Base-by-base conservation (phyloP, 2,888 invertebrate species). In the Strigamia maritima region DNA sequence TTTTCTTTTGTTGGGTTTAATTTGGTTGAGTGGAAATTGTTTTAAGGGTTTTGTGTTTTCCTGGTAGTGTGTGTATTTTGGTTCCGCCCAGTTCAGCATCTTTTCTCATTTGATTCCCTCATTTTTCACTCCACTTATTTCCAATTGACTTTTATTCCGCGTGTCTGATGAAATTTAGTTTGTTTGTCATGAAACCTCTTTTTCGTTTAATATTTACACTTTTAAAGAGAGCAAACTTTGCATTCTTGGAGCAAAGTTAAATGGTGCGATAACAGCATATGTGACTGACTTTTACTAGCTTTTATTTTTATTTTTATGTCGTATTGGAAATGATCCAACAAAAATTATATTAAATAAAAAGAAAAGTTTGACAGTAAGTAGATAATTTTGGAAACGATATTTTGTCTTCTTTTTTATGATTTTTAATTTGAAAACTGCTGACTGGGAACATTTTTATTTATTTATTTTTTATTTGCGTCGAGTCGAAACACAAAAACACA, bases 31-130 rank as follows among this genome's bases (percentile, higher is more conserved):
- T 49, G 49, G 49, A 49, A 49, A 16, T 19, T 49, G 49, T 49
- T 49, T 49, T 16, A 49, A 49, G 49, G n/a, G 49, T 49, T 49
- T 49, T 49, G 49, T 49, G 49, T 49, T n/a, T 49, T 44, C 44
- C 44, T 44, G 2, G 10, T 44, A 44, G 44, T 44, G 44, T 14
- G 16, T n/a, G 19, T 49, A 49, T n/a, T 3, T 49, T 12, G 40
- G 49, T 49, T 49, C 49, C 49, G 49, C 49, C 49, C 49, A 49
- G 49, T 49, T 49, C 49, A 49, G 49, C 49, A 49, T 49, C 49
- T 49, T 49, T 49, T 49, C 49, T 49, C 49, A 49, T 49, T 49
- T 49, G 49, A 49, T 49, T 49, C 49, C 49, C n/a, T 49, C 49
- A 49, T 49, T 49, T 49, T 49, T 49, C 49, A 49, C 49, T 49